Percentiles rank a stretch among this genome's conserved stretches.
phyloP scores from a whole-genome alignment of 2,797 vertebrate genomes.

The Trichosurus vulpecula region DNA sequence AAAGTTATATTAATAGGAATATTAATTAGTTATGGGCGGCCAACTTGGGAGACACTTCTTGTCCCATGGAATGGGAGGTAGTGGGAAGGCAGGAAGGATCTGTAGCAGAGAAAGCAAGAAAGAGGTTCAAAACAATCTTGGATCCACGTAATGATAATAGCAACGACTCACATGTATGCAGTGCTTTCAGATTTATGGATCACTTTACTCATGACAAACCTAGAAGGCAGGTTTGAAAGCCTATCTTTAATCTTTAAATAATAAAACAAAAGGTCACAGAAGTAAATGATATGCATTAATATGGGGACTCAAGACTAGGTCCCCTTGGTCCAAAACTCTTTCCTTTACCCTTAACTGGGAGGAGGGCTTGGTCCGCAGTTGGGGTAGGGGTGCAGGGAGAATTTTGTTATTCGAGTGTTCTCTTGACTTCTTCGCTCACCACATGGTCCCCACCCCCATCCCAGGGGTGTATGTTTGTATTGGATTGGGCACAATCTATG shows the following conservation, averaged over 20 bases:
- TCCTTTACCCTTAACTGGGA: not conserved
- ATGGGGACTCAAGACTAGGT: not conserved
- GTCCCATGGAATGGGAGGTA: accelerated
- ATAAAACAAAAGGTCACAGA: not conserved
- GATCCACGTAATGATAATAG: not conserved
- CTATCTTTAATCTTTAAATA: not conserved
- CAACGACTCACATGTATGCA: not conserved
- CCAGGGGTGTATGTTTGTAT: not conserved
- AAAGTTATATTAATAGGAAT: not conserved
- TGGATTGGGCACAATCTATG: not conserved
- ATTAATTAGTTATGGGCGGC: accelerated
- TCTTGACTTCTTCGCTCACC: not conserved
- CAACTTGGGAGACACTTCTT: not conserved
- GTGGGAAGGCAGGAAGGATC: accelerated
- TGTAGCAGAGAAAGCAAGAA: not conserved
- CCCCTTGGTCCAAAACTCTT: not conserved
- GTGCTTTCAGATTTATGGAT: not conserved
- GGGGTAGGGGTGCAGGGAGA: not conserved
- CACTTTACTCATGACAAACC: not conserved
- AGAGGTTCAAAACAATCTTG: not conserved
- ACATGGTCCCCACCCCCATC: not conserved
- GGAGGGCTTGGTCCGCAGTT: not conserved
- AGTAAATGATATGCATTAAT: not conserved
- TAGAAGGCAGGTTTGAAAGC: not conserved
- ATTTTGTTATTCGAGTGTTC: not conserved